These are phyloP conservation scores for Aplysia californica DNA, from an alignment of 1,140 invertebrate species.

Conservation along the genomic window DNA sequence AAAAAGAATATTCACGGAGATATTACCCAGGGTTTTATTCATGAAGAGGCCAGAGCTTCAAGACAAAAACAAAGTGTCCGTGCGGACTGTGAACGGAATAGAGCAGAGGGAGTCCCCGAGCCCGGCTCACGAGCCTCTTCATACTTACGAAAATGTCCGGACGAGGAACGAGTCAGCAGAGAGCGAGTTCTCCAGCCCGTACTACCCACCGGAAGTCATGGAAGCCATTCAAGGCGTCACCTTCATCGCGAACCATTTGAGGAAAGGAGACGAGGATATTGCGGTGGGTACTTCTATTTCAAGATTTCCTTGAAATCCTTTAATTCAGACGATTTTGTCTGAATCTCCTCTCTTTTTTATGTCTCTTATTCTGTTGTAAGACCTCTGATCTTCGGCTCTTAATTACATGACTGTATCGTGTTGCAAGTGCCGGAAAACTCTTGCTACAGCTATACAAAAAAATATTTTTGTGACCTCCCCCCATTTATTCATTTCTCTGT, in stretches of 20 bases:
- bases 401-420: too few relatives aligned
- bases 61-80: slow-evolving; percentile 6
- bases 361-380: too few relatives aligned
- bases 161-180: slow-evolving; percentile 21
- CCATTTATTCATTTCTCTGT: too few relatives aligned
- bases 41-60: slow-evolving; percentile 59
- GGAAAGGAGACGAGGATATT: slow-evolving; percentile 67
- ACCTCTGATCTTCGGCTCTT: too few relatives aligned
- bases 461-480: too few relatives aligned
- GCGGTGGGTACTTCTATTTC: slow-evolving; percentile 50
- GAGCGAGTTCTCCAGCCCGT: background rate
- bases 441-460: too few relatives aligned
- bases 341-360: too few relatives aligned
- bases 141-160: slow-evolving; percentile 33
- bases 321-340: too few relatives aligned
- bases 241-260: slow-evolving; percentile 97
- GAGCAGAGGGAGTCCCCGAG: slow-evolving; percentile 74
- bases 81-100: slow-evolving; percentile 76
- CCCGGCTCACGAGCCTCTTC: slow-evolving; percentile 63
- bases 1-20: slow-evolving; percentile 63
- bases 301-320: too few relatives aligned
- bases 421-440: too few relatives aligned
- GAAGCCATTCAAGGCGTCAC: slow-evolving; percentile 91
- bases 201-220: slow-evolving; percentile 78
- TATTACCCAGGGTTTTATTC: slow-evolving; percentile 64